phyloP scores from a whole-genome alignment of 2,797 vertebrate genomes.

The Chelon auratus region DNA sequence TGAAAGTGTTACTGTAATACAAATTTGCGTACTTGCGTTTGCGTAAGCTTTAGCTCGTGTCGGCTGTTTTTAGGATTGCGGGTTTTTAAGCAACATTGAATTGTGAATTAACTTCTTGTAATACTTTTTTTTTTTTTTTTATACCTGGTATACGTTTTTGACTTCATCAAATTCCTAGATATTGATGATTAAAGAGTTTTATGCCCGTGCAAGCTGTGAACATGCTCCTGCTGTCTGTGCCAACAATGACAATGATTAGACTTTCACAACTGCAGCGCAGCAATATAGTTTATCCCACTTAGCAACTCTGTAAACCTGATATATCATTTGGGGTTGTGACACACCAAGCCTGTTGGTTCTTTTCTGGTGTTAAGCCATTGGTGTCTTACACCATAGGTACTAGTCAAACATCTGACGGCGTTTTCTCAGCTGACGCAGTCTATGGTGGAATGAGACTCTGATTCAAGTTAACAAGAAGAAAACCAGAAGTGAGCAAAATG shows the following conservation, averaged over 20 bases:
- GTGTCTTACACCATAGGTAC: too few relatives aligned
- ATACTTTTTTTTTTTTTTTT: too few relatives aligned
- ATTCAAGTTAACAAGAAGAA: too few relatives aligned
- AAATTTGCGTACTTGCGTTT: not conserved
- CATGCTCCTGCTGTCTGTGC: not conserved
- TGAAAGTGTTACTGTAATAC: not conserved
- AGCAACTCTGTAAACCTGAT: not conserved
- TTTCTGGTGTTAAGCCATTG: too few relatives aligned
- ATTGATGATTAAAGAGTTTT: not conserved
- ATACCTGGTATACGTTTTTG: too few relatives aligned
- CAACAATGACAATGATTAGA: not conserved
- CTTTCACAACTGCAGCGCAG: not conserved
- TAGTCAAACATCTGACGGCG: too few relatives aligned
- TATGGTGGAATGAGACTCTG: too few relatives aligned
- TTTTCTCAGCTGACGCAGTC: too few relatives aligned
- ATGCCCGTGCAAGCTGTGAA: not conserved
- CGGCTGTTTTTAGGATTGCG: not conserved
- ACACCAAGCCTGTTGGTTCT: too few relatives aligned
- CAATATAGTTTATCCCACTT: not conserved
- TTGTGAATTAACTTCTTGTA: too few relatives aligned
- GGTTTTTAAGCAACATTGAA: too few relatives aligned
- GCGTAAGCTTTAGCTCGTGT: not conserved
- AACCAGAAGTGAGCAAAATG: too few relatives aligned
- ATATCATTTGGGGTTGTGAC: not conserved
- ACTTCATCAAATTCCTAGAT: not conserved